Evolutionary conservation across 2,888 invertebrate species (phyloP).

Genomic region (Drosophila ezoana): DNA sequence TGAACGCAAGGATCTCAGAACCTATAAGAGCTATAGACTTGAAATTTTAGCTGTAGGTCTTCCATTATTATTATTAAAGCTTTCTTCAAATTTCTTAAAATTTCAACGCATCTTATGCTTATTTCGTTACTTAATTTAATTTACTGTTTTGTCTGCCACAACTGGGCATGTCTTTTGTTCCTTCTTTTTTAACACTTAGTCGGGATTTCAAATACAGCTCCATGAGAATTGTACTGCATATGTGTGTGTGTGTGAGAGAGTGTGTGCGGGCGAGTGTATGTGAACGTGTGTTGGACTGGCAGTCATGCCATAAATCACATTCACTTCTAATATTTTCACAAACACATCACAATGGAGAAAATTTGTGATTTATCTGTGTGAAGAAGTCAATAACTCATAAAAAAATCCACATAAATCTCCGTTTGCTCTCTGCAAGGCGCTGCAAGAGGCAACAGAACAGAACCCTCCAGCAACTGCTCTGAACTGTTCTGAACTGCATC

Average conservation of each 20-base stretch:
- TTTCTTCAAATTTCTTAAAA: no score
- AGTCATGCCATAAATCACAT: conserved; percentile 74
- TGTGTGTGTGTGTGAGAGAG: conserved; percentile 5
- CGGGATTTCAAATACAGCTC: conserved; percentile 25
- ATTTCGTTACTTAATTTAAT: neutral
- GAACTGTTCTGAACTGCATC: conserved; percentile 18
- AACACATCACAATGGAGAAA: conserved; percentile 78
- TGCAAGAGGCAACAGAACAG: conserved; percentile 32
- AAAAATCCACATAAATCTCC: conserved; percentile 80
- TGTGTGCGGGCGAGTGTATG: conserved; percentile 8
- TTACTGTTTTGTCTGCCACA: conserved; percentile 1
- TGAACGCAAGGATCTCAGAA: no score
- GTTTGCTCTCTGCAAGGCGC: conserved; percentile 21
- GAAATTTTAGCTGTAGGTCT: no score
- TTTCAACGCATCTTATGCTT: neutral
- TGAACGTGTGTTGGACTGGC: conserved; percentile 19
- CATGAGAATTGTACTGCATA: conserved; percentile 42
- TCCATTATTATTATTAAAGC: no score
- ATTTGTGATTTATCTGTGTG: conserved; percentile 81
- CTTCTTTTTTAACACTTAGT: conserved; percentile 1
- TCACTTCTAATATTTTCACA: conserved; percentile 80
- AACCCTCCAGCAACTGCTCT: conserved; percentile 5
- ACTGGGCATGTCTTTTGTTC: conserved; percentile 3
- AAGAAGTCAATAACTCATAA: conserved; percentile 82
- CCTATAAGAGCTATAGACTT: no score